Base-by-base conservation (phyloP, 2,797 vertebrate genomes). In the Chromis chromis region DNA sequence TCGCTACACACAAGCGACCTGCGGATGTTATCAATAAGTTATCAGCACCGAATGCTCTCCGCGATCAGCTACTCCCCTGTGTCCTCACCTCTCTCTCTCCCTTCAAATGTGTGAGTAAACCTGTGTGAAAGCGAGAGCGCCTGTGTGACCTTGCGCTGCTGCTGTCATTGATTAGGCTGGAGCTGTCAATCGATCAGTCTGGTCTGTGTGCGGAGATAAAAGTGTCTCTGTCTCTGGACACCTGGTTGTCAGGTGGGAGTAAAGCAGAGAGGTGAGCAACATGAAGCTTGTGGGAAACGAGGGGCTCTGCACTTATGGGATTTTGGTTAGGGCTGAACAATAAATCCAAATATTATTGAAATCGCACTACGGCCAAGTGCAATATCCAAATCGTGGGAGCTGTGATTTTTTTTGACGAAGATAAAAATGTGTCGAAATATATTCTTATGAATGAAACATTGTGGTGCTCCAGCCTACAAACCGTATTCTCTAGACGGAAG, bases 111-210 rank as follows among this genome's bases (percentile, higher is more conserved):
- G 79, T 50, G 54, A 65, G 2, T 60, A 52, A 53, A 40, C 24
- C 49, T 22, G 31, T 52, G 27, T 58, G 54, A 28, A 10, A n/a
- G 72, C 16, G 22, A 77, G 62, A 74, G 88, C 59, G 25, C 28
- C 40, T 24, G 78, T 59, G 81, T 89, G 91, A 94, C 93, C 93
- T 94, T 93, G 92, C 62, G 84, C 66, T 82, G 84, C 78, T 82
- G 82, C 80, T 58, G 60, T 64, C 83, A 92, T 93, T 57, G 93
- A 95, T 93, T 50, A 75, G 78, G 56, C 88, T 75, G 79, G 79
- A 87, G 77, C 90, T 91, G 91, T 88, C 89, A 83, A 94, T 94
- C 91, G 90, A 95, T 94, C 86, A 78, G 88, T 93, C 83, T 88
- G 85, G 91, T 83, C 91, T 93, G 92, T 70, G 83, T 65, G 82